Base-by-base conservation (phyloP, 2,113 vertebrate species). In the Miniopterus natalensis region DNA sequence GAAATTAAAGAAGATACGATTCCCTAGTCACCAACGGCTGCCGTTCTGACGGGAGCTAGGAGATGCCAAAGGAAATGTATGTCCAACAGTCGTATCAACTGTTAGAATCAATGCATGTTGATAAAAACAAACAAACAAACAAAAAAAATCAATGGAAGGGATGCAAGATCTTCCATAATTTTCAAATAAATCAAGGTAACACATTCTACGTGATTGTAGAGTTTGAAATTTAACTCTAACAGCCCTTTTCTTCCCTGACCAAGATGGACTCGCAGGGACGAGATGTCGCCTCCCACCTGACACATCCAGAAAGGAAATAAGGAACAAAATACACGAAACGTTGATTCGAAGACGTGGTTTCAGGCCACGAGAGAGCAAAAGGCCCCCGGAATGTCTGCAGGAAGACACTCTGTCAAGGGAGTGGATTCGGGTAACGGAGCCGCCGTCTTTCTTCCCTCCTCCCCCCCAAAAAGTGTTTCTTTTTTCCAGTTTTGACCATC, bases 401-500 rank as follows among this genome's bases (percentile, higher is more conserved):
- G 57, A n/a, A 51, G 23, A 45, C 3, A 8, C 7, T 2, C 5
- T 1, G 11, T 31, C 27, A 0, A 8, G 4, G 0, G 8, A 25
- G 11, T 20, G 6, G 36, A 11, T 42, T n/a, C 40, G 0, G 59
- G 17, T 7, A 12, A 73, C 2, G 20, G 73, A 63, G 42, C 0
- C 5, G 12, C 83, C n/a, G 13, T 23, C 68, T 75, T 14, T 15
- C 15, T 77, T 42, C 27, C 31, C 6, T 40, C 18, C 13, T 17
- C 27, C 10, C 12, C 12, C 45, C 0, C 1, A 84, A 27, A 59
- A 84, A 17, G 51, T 1, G 1, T 7, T 45, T 10, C n/a, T 70
- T 92, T 40, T 73, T 80, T 92, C 93, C 84, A 92, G 18, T 8
- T 94, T 97, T 97, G 68, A 95, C 97, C 95, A 97, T 98, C 97